Percentiles rank a stretch among this genome's conserved stretches.
Evolutionary conservation across 2,888 invertebrate species (phyloP).

Genomic region (Drosophila stalkeri): DNA sequence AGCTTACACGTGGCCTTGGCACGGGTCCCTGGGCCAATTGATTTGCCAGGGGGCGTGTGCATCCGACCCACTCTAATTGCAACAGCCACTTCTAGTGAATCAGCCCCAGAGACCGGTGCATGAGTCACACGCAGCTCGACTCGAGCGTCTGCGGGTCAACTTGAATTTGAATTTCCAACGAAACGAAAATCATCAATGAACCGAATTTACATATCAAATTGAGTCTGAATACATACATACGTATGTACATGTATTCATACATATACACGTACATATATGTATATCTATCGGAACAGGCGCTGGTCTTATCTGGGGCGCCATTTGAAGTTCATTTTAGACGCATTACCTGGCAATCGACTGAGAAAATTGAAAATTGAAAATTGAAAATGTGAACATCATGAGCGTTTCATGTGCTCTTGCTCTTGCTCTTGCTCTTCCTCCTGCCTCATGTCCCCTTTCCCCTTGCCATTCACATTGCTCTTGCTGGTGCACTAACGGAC

Average conservation of each 20-base stretch:
- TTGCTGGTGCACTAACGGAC: conserved; percentile 68
- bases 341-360: conserved; percentile 75
- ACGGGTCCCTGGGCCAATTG: conserved; percentile 52
- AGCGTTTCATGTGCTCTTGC: conserved; percentile 11
- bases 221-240: not conserved
- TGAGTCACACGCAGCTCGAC: conserved; percentile 43
- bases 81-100: conserved; percentile 48
- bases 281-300: conserved; percentile 7
- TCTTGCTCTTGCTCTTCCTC: conserved; percentile 5
- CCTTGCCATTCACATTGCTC: conserved; percentile 1
- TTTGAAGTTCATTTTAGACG: conserved; percentile 68
- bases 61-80: conserved; percentile 47
- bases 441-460: not conserved
- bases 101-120: conserved; percentile 29
- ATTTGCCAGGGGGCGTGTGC: conserved; percentile 42
- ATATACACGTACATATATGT: not conserved
- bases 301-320: conserved; percentile 65
- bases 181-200: conserved; percentile 70
- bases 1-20: conserved; percentile 61
- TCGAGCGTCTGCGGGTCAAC: conserved; percentile 28
- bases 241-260: not conserved
- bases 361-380: conserved; percentile 39
- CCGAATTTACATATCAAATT: conserved; percentile 70
- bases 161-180: conserved; percentile 51
- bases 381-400: conserved; percentile 27